Evolutionary conservation across 2,113 vertebrate genomes (phyloP).

Genomic region (Paralichthys olivaceus): DNA sequence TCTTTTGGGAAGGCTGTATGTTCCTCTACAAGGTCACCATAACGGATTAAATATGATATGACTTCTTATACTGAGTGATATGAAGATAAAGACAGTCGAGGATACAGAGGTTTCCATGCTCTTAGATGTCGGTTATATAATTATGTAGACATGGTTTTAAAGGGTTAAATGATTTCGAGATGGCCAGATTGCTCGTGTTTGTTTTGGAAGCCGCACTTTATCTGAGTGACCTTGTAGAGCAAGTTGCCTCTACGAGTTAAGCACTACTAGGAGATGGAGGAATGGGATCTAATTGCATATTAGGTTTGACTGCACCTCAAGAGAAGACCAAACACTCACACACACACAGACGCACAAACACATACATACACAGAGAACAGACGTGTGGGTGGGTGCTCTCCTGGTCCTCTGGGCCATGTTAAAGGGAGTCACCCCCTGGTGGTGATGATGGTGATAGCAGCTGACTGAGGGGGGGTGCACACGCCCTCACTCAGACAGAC

Average conservation of each 20-base stretch:
- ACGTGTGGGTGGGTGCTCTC: conserved; percentile 79
- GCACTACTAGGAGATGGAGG: conserved; percentile 77
- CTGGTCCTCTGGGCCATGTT: conserved; percentile 78
- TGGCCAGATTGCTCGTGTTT: conserved; percentile 70
- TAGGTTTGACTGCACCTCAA: conserved; percentile 85
- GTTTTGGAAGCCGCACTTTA: conserved; percentile 58
- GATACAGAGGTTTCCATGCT: conserved; percentile 67
- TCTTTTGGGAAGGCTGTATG: conserved; percentile 75
- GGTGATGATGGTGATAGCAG: conserved; percentile 72
- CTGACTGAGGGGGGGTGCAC: conserved; percentile 55
- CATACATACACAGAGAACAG: conserved; percentile 77
- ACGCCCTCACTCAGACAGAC: conserved; percentile 91
- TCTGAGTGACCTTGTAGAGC: conserved; percentile 77
- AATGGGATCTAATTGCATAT: conserved; percentile 83
- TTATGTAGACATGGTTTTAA: conserved; percentile 71
- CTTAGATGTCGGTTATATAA: conserved; percentile 63
- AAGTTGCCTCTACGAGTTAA: conserved; percentile 67
- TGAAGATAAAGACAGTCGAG: conserved; percentile 51
- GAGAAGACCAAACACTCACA: conserved; percentile 78
- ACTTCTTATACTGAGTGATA: conserved; percentile 68
- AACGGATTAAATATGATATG: conserved; percentile 66
- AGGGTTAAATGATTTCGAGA: conserved; percentile 75
- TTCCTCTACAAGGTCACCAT: conserved; percentile 80
- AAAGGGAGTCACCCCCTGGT: conserved; percentile 75
- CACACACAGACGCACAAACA: conserved; percentile 68